Evolutionary conservation across 2,888 invertebrate genomes (phyloP).

Genomic region (Hoplodrina blanda): DNA sequence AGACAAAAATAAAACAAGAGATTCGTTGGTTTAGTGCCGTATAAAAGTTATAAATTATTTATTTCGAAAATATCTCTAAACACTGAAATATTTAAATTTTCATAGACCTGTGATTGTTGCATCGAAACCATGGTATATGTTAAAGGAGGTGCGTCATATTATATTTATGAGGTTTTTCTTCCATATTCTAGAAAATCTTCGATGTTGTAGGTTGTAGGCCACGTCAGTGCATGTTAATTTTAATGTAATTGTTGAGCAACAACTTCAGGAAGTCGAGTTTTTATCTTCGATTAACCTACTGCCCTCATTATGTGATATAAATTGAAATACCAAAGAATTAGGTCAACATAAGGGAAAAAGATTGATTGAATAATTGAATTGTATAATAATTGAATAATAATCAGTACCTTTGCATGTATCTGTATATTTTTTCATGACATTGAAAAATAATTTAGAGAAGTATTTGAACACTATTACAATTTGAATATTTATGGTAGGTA

Average conservation of each 20-base stretch:
- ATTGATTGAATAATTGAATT: not conserved
- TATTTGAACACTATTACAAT: no score
- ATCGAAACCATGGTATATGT: conserved; percentile 75
- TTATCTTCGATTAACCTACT: conserved; percentile 22
- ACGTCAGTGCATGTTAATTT: conserved; percentile 70
- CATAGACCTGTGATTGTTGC: not conserved
- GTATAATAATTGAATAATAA: not conserved
- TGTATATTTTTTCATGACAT: not conserved
- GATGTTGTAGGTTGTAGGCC: conserved; percentile 61
- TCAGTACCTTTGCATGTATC: not conserved
- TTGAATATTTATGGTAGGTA: no score
- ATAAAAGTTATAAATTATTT: not conserved
- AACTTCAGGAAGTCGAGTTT: conserved; percentile 42
- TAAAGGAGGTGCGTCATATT: conserved; percentile 72
- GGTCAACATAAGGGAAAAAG: not conserved
- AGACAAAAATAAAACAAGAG: not conserved
- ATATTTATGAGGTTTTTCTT: not conserved
- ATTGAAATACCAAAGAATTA: not conserved
- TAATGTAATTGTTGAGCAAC: conserved; percentile 36
- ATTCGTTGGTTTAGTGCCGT: not conserved
- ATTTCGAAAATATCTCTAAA: not conserved
- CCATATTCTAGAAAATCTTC: conserved; percentile 23
- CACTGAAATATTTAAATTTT: conserved; percentile 9
- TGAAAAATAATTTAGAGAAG: not conserved
- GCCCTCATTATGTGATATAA: conserved; percentile 17